Evolutionary conservation across 2,113 vertebrate genomes (phyloP).

Genomic region (Hylia prasina): DNA sequence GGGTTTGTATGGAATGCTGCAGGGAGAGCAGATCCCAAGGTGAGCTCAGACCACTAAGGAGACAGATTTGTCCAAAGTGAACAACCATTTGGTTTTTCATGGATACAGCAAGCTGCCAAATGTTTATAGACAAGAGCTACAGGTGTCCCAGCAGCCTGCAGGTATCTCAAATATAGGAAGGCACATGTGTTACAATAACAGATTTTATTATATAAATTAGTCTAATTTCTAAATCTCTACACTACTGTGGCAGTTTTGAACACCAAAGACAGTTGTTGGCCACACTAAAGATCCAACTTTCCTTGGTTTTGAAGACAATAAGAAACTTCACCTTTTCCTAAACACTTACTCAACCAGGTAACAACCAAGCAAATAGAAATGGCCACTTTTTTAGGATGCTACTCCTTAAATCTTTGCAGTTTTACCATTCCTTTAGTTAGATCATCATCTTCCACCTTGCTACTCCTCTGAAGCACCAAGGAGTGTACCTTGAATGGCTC

Average conservation of each 20-base stretch:
- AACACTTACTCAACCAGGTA: neutral
- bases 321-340: neutral
- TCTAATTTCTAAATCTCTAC: neutral
- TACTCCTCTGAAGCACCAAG: neutral
- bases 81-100: neutral
- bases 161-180: neutral
- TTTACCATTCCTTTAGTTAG: neutral
- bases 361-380: neutral
- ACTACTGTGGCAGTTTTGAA: neutral
- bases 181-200: neutral
- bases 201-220: neutral
- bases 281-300: neutral
- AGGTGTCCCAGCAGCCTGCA: neutral
- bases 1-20: rapidly evolving
- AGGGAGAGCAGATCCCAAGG: neutral
- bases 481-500: too few species aligned
- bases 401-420: neutral
- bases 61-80: neutral
- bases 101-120: neutral
- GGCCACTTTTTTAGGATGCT: neutral
- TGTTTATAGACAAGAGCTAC: neutral
- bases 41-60: neutral
- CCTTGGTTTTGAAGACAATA: neutral
- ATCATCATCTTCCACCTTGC: neutral
- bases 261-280: neutral